Evolutionary conservation across 2,797 vertebrate species (phyloP), one percentile per base, ranked within the genome.

Genomic region (Eulemur albifrons): DNA sequence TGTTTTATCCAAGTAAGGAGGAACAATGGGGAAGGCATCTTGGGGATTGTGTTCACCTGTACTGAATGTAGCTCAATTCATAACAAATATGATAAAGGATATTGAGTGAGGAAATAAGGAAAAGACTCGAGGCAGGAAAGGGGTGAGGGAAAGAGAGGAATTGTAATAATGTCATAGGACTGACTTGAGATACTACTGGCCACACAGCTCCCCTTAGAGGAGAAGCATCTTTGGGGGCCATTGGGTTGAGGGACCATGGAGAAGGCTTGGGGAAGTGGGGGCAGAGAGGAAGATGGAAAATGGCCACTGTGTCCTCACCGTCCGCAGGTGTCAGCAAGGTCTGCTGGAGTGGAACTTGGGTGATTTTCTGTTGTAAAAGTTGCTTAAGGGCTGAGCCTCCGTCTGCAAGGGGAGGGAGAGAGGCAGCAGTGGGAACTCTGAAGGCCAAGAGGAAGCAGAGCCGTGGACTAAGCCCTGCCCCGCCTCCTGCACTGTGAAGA

Each of bases 201-300:
- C n/a, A 2, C 20, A 5, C 1, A 23, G 9, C 18, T 48, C 43
- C 57, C 73, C 32, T 25, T 45, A 15, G 21, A 50, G 14, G 50
- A 73, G 61, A 75, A 63, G 15, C 57, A 43, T 57, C 45, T 76
- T 65, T 32, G 48, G 27, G 25, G 35, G 11, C 32, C 52, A 14
- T 5, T 52, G 27, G 38, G 3, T 35, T 32, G 27, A 65, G 57
- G 7, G 25, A 2, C 15, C 1, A 2, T 21, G 30, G 17, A 69
- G 50, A 7, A 38, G 45, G 7, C 25, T 30, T 27, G 20, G 43
- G 2, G 12, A 1, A 0, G 5, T 1, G 0, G 12, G n/a, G 45
- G 2, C 27, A 59, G 25, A 61, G 25, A 48, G 50, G 13, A 38
- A 40, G 43, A 21, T 9, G 27, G 27, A 13, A 18, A 18, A 2